phyloP scores from a whole-genome alignment of 1,140 invertebrate genomes.

The Harpegnathos saltator region DNA sequence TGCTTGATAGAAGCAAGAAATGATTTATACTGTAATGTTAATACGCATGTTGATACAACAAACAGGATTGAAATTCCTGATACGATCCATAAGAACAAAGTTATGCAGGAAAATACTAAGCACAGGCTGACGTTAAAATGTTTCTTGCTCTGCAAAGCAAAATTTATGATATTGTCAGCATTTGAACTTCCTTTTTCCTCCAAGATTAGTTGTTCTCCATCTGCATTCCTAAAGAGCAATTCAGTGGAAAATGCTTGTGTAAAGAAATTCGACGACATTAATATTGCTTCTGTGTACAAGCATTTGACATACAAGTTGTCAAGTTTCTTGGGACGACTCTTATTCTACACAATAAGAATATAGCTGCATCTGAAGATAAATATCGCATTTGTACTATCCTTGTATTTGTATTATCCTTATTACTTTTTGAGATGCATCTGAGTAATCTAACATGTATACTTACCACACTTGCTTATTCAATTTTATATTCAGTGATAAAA shows the following conservation, averaged over 20 bases:
- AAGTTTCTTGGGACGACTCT: not conserved
- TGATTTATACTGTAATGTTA: constrained; percentile 59
- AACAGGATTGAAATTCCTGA: constrained; percentile 45
- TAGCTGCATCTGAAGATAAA: not conserved
- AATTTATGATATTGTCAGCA: constrained; percentile 69
- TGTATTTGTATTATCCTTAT: not conserved
- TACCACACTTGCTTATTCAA: not conserved
- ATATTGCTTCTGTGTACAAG: constrained; percentile 50
- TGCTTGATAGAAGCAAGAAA: constrained; percentile 65
- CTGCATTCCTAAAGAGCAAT: constrained; percentile 65
- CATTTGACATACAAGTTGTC: not conserved
- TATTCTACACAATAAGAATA: too few species aligned
- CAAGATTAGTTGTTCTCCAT: constrained; percentile 67
- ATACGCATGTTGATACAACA: constrained; percentile 19
- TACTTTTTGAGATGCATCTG: not conserved
- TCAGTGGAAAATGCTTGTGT: constrained; percentile 32
- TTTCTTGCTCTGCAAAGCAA: constrained; percentile 60
- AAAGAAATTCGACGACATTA: constrained; percentile 71
- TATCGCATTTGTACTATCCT: too few species aligned
- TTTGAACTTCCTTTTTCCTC: constrained; percentile 57
- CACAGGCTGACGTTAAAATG: constrained; percentile 44
- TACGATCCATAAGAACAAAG: constrained; percentile 42
- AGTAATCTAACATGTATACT: not conserved
- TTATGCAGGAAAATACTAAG: constrained; percentile 54
- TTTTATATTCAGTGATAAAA: not conserved